phyloP scores from a whole-genome alignment of 2,888 invertebrate genomes.

The Resseliella maxima region DNA sequence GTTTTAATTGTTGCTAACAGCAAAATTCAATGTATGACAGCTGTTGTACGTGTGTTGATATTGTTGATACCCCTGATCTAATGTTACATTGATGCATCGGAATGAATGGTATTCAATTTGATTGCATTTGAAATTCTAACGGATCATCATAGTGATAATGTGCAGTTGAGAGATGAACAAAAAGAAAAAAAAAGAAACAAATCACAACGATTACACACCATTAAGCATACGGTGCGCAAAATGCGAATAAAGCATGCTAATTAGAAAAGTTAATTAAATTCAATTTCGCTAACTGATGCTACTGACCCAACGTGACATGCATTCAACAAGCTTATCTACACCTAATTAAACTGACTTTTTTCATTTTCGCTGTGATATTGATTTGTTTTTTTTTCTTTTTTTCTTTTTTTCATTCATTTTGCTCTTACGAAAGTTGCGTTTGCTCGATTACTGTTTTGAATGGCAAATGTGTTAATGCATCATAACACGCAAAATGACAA shows the following conservation, averaged over 20 bases:
- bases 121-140: constrained; percentile 27
- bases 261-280: constrained; percentile 47
- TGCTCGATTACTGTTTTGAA: background rate
- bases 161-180: no score
- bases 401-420: no score
- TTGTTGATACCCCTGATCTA: background rate
- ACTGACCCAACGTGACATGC: constrained; percentile 31
- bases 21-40: background rate
- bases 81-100: background rate
- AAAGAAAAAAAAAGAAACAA: background rate
- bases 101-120: background rate
- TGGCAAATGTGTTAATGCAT: background rate
- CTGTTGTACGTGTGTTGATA: background rate
- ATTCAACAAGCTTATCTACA: background rate
- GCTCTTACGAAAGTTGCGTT: background rate
- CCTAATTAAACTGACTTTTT: background rate
- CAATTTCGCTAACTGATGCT: constrained; percentile 1
- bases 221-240: constrained; percentile 7
- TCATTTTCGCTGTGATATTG: background rate
- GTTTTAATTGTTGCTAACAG: constrained; percentile 14
- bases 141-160: background rate
- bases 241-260: constrained; percentile 24
- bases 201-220: background rate
- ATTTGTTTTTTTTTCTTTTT: background rate
- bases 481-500: background rate